Conservation (phyloP, 2,797 vertebrate species). For the Paratrypauchen microcephalus region DNA sequence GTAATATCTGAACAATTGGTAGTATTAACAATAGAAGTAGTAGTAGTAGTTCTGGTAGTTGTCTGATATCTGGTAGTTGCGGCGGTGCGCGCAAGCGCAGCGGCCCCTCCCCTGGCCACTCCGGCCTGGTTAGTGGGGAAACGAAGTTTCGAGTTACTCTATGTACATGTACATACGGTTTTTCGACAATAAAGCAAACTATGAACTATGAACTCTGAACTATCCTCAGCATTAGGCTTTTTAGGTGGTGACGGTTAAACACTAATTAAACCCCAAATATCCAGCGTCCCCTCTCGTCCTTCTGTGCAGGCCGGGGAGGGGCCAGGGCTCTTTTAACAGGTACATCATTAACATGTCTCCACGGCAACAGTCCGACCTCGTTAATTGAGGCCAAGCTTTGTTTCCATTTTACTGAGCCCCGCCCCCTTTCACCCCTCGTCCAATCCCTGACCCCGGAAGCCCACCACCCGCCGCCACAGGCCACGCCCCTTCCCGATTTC, state of each 20-base stretch:
- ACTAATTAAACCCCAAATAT: slow-evolving; percentile 36
- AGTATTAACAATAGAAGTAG: neutral
- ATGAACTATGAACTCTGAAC: no score
- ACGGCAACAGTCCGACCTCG: slow-evolving; percentile 75
- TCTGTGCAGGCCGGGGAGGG: slow-evolving; percentile 71
- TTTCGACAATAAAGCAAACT: no score
- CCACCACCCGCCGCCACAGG: slow-evolving; percentile 44
- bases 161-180: no score
- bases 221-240: neutral
- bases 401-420: slow-evolving; percentile 59
- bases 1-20: neutral
- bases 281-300: slow-evolving; percentile 49
- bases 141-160: no score
- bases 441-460: slow-evolving; percentile 68
- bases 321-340: slow-evolving; percentile 76
- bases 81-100: no score
- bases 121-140: no score
- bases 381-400: slow-evolving; percentile 82
- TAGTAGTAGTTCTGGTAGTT: neutral
- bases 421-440: slow-evolving; percentile 64
- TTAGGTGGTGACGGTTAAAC: neutral
- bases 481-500: slow-evolving; percentile 77
- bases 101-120: no score
- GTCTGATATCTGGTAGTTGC: no score
- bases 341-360: slow-evolving; percentile 83